Conservation (phyloP, 2,888 invertebrate genomes). For the Hipparchia sbordonii region DNA sequence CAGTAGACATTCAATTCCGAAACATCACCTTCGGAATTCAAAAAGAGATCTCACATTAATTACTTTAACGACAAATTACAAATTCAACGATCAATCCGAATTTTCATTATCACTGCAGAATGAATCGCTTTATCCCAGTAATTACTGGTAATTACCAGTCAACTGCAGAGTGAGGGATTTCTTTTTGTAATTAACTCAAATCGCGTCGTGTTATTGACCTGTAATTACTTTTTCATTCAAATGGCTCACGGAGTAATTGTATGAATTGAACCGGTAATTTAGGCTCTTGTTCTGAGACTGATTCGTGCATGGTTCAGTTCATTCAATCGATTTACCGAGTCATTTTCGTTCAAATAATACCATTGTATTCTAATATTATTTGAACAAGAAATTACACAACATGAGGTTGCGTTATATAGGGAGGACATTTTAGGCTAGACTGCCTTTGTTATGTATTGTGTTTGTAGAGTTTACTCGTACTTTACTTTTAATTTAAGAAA, state of each 20-base stretch:
- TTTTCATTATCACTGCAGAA: slow-evolving; percentile 24
- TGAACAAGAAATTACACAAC: too few species aligned
- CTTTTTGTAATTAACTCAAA: slow-evolving; percentile 36
- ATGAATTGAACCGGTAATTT: slow-evolving; percentile 15
- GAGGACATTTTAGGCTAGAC: too few species aligned
- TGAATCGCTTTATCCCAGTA: slow-evolving; percentile 32
- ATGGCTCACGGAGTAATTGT: slow-evolving; percentile 13
- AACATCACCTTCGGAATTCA: background rate
- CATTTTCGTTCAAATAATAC: background rate
- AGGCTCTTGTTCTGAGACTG: slow-evolving; percentile 14
- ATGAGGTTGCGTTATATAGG: too few species aligned
- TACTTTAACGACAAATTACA: slow-evolving; percentile 19
- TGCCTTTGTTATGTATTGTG: too few species aligned
- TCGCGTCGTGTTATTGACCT: slow-evolving; percentile 15
- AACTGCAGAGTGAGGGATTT: slow-evolving; percentile 29
- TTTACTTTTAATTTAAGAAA: too few species aligned
- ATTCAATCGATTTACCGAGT: background rate
- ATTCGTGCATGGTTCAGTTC: background rate
- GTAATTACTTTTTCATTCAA: slow-evolving; percentile 22
- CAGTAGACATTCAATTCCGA: background rate
- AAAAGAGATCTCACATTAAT: slow-evolving; percentile 13
- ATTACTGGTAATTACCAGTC: slow-evolving; percentile 30
- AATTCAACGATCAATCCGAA: slow-evolving; percentile 19
- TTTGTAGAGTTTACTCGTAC: too few species aligned
- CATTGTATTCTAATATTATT: too few species aligned